phyloP scores from a whole-genome alignment of 2,888 invertebrate genomes.

The Erebia epiphron region DNA sequence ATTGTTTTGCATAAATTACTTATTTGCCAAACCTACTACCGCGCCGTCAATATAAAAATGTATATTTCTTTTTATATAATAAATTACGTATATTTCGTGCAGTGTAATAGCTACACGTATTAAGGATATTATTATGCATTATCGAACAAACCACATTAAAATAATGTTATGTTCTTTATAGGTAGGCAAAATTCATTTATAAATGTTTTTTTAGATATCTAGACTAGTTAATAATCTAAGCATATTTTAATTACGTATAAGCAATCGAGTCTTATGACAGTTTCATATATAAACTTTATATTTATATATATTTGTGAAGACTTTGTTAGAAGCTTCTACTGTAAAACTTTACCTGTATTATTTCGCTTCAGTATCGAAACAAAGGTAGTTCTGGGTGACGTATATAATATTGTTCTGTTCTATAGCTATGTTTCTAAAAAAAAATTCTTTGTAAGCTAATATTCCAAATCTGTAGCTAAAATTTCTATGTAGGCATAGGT shows the following conservation, averaged over 20 bases:
- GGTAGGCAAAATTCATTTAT: background rate
- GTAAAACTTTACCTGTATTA: conserved; percentile 57
- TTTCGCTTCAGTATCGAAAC: conserved; percentile 71
- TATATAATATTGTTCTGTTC: background rate
- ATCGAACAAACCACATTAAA: too few relatives aligned
- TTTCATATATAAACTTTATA: conserved; percentile 69
- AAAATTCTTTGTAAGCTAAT: background rate
- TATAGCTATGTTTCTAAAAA: background rate
- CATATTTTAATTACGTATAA: conserved; percentile 50
- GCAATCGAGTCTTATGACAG: conserved; percentile 66
- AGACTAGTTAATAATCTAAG: conserved; percentile 45
- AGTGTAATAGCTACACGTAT: too few relatives aligned
- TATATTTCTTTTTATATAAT: background rate
- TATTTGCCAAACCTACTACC: background rate
- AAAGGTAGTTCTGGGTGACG: conserved; percentile 51
- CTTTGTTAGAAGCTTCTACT: conserved; percentile 46
- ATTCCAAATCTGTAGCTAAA: background rate
- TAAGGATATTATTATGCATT: too few relatives aligned
- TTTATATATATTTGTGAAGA: conserved; percentile 76
- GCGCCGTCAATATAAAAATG: background rate
- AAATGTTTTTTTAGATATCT: background rate
- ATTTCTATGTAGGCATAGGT: background rate
- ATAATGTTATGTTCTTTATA: too few relatives aligned
- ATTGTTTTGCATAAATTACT: conserved; percentile 14
- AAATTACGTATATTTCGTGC: too few relatives aligned